phyloP scores from a whole-genome alignment of 2,888 invertebrate species.

The Stenodema calcarata region DNA sequence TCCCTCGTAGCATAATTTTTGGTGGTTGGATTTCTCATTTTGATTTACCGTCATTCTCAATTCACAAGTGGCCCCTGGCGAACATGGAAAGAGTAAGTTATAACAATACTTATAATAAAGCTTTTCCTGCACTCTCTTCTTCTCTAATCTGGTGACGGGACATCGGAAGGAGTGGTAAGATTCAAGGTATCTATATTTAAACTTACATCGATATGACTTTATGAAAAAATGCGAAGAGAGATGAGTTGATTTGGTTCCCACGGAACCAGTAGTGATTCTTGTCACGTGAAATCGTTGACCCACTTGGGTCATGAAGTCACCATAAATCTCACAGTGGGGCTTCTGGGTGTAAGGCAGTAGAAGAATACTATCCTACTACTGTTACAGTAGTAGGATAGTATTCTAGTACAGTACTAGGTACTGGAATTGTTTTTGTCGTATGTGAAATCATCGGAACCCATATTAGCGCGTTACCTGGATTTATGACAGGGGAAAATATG shows the following conservation, averaged over 20 bases:
- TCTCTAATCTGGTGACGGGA: slow-evolving; percentile 33
- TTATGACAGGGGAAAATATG: too few relatives aligned
- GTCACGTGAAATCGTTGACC: too few relatives aligned
- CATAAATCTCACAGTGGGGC: too few relatives aligned
- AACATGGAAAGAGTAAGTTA: neutral
- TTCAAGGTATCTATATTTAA: neutral
- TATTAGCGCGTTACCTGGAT: too few relatives aligned
- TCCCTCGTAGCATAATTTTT: neutral
- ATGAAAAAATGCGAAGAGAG: neutral
- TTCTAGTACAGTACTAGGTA: too few relatives aligned
- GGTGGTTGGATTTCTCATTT: neutral
- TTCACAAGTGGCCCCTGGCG: neutral
- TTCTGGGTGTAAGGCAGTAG: too few relatives aligned
- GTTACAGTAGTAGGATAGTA: too few relatives aligned
- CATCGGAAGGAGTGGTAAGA: slow-evolving; percentile 4
- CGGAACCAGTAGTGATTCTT: too few relatives aligned
- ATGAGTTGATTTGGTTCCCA: neutral
- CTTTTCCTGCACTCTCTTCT: neutral
- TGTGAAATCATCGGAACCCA: too few relatives aligned
- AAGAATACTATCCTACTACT: too few relatives aligned
- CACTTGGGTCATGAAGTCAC: too few relatives aligned
- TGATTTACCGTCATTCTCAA: neutral
- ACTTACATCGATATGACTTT: neutral
- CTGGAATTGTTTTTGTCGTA: too few relatives aligned
- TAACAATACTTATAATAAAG: neutral